Percentiles rank a stretch among this genome's conserved stretches.
Conservation (phyloP, 2,113 vertebrate genomes). For the Microtus richardsoni region DNA sequence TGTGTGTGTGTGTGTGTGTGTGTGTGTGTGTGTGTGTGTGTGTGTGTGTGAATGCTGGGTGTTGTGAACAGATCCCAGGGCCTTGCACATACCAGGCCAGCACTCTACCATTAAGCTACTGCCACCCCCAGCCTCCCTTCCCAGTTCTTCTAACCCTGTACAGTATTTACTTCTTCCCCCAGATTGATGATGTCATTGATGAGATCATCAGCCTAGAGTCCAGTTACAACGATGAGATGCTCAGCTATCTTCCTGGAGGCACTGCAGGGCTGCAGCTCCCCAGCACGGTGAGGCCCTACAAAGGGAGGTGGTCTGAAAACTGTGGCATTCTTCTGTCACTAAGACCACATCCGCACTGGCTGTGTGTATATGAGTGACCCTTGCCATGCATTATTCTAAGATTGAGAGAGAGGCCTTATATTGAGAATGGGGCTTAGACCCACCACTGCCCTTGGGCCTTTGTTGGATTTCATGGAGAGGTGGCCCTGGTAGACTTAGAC, state of each 20-base stretch:
- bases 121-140: neutral
- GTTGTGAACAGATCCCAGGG: neutral
- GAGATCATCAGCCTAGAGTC: constrained; percentile 96
- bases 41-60: neutral
- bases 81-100: neutral
- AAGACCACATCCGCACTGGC: neutral
- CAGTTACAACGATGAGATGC: constrained; percentile 95
- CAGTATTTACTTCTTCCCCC: constrained; percentile 52
- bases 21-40: neutral
- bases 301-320: constrained; percentile 31
- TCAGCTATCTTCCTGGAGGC: constrained; percentile 89
- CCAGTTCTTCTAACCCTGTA: neutral
- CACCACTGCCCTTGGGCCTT: neutral
- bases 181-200: constrained; percentile 96
- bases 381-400: neutral
- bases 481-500: neutral
- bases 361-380: neutral
- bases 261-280: constrained; percentile 91
- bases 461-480: neutral
- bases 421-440: neutral
- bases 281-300: constrained; percentile 89
- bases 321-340: neutral
- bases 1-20: neutral
- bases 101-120: neutral
- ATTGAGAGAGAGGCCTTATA: neutral